Evolutionary conservation across 2,113 vertebrate species (phyloP).

Genomic region (Pithys albifrons): DNA sequence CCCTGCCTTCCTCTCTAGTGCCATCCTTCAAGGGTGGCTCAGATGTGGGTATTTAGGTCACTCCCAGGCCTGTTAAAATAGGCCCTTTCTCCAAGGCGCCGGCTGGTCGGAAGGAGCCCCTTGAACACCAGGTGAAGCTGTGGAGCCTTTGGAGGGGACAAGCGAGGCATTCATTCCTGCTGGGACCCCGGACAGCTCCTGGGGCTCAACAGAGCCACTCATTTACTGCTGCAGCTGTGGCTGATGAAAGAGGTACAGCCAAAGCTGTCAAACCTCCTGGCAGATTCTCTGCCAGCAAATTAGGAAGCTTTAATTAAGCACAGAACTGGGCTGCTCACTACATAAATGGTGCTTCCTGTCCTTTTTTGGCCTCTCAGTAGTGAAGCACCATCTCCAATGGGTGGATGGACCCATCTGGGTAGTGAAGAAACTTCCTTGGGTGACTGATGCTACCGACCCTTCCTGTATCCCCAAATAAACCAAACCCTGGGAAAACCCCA

Average conservation of each 20-base stretch:
- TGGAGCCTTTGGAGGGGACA: slow-evolving; percentile 6
- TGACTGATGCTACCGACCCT: not conserved
- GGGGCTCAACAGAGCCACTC: slow-evolving; percentile 22
- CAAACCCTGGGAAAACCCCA: not conserved
- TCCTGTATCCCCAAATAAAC: not conserved
- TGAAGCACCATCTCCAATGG: not conserved
- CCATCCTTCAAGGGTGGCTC: slow-evolving; percentile 16
- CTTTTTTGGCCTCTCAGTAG: not conserved
- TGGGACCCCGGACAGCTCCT: not conserved
- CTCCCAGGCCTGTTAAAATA: not conserved
- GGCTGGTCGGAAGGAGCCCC: slow-evolving; percentile 61
- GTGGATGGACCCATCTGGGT: not conserved
- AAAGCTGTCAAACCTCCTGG: slow-evolving; percentile 39
- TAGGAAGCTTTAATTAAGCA: slow-evolving; percentile 49
- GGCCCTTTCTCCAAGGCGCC: slow-evolving; percentile 29
- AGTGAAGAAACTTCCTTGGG: not conserved
- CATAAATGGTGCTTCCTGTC: slow-evolving; percentile 18
- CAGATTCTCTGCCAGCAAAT: slow-evolving; percentile 38
- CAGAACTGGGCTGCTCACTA: slow-evolving; percentile 4
- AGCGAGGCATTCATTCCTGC: slow-evolving; percentile 9
- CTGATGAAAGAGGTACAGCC: slow-evolving; percentile 60
- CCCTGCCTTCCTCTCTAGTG: not conserved
- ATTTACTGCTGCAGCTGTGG: slow-evolving; percentile 67
- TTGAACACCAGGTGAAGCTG: slow-evolving; percentile 47
- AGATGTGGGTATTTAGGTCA: slow-evolving; percentile 39